These are phyloP conservation scores for Hozukius guyotensis DNA, from an alignment of 2,797 vertebrate genomes.

Conservation along the genomic window DNA sequence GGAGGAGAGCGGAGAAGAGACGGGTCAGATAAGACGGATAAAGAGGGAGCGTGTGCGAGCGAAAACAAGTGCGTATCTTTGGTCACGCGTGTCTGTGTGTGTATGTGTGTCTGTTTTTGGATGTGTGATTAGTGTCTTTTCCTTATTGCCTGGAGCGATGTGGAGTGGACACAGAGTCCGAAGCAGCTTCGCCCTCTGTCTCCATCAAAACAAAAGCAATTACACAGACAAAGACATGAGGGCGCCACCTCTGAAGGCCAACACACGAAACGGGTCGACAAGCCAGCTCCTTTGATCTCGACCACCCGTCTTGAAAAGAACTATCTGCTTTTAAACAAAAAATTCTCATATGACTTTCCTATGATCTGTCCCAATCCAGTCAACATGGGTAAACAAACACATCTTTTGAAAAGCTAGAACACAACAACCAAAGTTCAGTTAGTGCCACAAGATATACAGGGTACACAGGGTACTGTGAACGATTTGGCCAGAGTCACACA, in stretches of 20 bases:
- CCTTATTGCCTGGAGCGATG: conserved; percentile 41
- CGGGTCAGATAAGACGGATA: conserved; percentile 42
- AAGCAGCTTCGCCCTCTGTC: conserved; percentile 20
- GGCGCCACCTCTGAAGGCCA: conserved; percentile 1
- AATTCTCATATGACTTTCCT: background rate
- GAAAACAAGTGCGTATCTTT: background rate
- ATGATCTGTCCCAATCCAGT: background rate
- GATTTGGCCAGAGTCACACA: background rate
- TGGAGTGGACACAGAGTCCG: conserved; percentile 23
- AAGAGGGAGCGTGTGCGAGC: background rate
- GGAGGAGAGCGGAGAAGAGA: conserved; percentile 41
- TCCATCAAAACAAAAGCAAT: conserved; percentile 45
- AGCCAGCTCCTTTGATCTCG: background rate
- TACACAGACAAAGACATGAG: conserved; percentile 3
- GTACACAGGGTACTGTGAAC: no score
- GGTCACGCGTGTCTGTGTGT: background rate
- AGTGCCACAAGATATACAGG: background rate
- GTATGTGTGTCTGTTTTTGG: background rate
- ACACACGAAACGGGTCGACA: conserved; percentile 2
- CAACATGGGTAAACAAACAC: background rate
- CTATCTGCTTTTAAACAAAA: background rate
- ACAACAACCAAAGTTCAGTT: background rate
- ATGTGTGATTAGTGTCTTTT: conserved; percentile 29
- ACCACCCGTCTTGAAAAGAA: background rate
- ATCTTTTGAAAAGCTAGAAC: background rate